Base-by-base conservation (phyloP, 2,113 vertebrate genomes). In the Holacanthus passer region DNA sequence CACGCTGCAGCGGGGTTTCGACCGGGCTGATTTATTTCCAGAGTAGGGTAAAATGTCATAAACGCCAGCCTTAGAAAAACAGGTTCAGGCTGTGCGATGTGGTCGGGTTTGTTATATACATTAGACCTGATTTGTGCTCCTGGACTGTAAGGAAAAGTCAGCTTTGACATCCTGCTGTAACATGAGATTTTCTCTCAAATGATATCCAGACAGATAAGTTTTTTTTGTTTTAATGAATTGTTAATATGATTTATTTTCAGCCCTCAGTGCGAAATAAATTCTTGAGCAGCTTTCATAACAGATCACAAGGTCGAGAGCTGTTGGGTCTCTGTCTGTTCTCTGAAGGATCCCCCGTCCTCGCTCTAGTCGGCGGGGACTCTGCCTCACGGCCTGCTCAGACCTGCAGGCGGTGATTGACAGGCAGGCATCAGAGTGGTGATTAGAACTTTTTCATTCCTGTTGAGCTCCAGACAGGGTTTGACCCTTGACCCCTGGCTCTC, bases 41-140 rank as follows among this genome's bases (percentile, higher is more conserved):
- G 75, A 88, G 89, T 86, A 89, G 94, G 92, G 92, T 94, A 78
- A 95, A 94, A 94, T 94, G 88, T 95, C 87, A 94, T 94, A 93
- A 95, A 94, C 79, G 84, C 92, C 90, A 85, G 85, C 76, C 88
- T 93, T 95, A 93, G 82, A 94, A 94, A 94, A 96, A 93, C 89
- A 94, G 81, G 89, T 90, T 74, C 77, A 68, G 81, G 45, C 90
- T 88, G 82, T 88, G 66, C 90, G 64, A 87, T 80, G 86, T 81
- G 72, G 93, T 94, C 47, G 24, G 90, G 66, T 93, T 94, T 95
- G 92, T 88, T 95, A 90, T 93, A 92, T 94, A 88, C 93, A 94
- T 93, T 93, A 93, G 87, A 94, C 68, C 88, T 88, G 79, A 84
- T 86, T 90, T 89, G 41, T 91, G 79, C 79, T 91, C 83, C 87